Percentiles rank a stretch among this genome's conserved stretches.
These are phyloP conservation scores for Lampris megalopsis DNA, from an alignment of 2,113 vertebrate species.

Conservation along the genomic window DNA sequence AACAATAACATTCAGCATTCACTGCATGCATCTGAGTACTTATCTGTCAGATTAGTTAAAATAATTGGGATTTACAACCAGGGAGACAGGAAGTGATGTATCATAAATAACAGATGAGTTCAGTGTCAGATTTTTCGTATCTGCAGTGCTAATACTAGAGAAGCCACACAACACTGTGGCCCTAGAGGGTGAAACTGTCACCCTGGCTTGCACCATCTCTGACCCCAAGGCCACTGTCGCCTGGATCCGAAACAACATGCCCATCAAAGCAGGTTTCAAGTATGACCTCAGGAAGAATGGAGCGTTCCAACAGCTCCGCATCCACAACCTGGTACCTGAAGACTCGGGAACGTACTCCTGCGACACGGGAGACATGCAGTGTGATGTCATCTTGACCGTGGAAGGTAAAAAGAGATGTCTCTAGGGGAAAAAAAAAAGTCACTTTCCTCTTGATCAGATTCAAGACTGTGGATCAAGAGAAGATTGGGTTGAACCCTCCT, in stretches of 20 bases:
- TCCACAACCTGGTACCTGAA: slow-evolving; percentile 75
- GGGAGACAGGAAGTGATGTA: background rate
- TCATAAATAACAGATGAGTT: slow-evolving; percentile 24
- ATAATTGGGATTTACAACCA: background rate
- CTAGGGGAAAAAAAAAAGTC: background rate
- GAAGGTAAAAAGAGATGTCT: slow-evolving; percentile 80
- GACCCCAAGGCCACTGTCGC: slow-evolving; percentile 69
- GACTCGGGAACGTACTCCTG: slow-evolving; percentile 85
- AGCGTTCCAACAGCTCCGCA: slow-evolving; percentile 71
- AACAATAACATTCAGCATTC: slow-evolving; percentile 5
- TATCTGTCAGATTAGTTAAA: background rate
- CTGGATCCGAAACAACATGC: slow-evolving; percentile 70
- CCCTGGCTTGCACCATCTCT: slow-evolving; percentile 84
- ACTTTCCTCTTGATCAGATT: slow-evolving; percentile 17
- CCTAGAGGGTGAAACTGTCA: slow-evolving; percentile 82
- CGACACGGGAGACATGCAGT: slow-evolving; percentile 83
- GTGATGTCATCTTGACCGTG: slow-evolving; percentile 81
- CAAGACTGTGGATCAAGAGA: slow-evolving; percentile 44
- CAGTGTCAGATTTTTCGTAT: slow-evolving; percentile 64
- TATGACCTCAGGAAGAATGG: slow-evolving; percentile 73
- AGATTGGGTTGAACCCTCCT: slow-evolving; percentile 23
- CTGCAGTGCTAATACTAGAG: slow-evolving; percentile 79
- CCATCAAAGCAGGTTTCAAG: slow-evolving; percentile 72
- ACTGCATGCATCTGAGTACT: slow-evolving; percentile 21
- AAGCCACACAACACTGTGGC: slow-evolving; percentile 73